These are phyloP conservation scores for Ceyx erithaca DNA, from an alignment of 2,797 vertebrate species.

Conservation along the genomic window DNA sequence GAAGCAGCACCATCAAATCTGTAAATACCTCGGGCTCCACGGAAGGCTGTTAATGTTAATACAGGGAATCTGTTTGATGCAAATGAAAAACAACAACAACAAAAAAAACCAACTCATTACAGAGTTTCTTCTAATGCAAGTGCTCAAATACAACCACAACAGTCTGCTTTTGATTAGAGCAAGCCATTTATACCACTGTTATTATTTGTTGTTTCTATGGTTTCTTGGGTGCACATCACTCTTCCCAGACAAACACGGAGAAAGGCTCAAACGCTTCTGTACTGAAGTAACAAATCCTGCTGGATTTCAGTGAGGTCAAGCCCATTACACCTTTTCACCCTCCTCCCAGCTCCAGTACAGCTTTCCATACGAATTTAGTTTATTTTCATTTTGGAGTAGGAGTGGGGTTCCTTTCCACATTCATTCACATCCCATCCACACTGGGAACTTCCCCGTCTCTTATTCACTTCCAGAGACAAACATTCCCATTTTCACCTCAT, in stretches of 20 bases:
- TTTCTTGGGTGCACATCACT: neutral
- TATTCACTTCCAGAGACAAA: neutral
- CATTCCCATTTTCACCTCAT: neutral
- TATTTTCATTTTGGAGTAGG: neutral
- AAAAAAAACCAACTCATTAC: constrained; percentile 13
- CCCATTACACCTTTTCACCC: neutral
- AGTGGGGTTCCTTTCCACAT: neutral
- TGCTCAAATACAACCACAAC: constrained; percentile 44
- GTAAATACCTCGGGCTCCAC: constrained; percentile 18
- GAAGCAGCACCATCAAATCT: neutral
- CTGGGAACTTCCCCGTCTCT: neutral
- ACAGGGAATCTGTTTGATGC: constrained; percentile 1
- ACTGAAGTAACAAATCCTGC: neutral
- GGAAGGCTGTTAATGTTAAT: constrained; percentile 12
- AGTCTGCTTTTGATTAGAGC: constrained; percentile 62
- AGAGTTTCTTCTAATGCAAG: constrained; percentile 51
- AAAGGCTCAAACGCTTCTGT: neutral
- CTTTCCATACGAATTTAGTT: neutral
- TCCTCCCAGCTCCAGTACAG: accelerated
- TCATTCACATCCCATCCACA: neutral
- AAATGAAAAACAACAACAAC: constrained; percentile 43
- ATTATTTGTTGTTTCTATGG: constrained; percentile 56
- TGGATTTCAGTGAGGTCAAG: neutral
- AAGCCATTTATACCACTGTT: neutral
- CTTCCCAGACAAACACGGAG: neutral